Base-by-base conservation (phyloP, 2,888 invertebrate species). In the Gnatocerus cornutus region DNA sequence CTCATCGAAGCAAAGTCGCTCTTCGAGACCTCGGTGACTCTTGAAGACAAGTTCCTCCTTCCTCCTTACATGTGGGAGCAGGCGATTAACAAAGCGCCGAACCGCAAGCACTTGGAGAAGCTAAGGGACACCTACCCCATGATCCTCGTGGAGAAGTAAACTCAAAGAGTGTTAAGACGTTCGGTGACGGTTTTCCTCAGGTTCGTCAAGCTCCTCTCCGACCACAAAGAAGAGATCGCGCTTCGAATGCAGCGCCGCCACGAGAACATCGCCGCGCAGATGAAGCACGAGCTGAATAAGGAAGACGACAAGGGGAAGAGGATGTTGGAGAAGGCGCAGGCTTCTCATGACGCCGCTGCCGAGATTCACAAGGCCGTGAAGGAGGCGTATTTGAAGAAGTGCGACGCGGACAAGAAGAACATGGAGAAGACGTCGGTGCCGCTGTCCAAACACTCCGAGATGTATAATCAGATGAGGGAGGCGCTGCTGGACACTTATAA, bases 41-140 rank as follows among this genome's bases (percentile, higher is more conserved):
- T 81, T 16, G 78, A 79, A 27, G 83, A 84, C 48, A 79, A 77
- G 56, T 80, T 80, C 52, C 78, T 81, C 50, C 69, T 84, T 39
- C 84, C 84, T 1, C 76, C 80, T 0, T 79, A 79, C 3, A 84
- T 85, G 84, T 85, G 85, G 85, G 82, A 83, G 56, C 83, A 84
- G 68, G 84, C 80, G 2, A 84, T 84, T 45, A 82, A 82, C 55
- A 80, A 82, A 69, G 78, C 80, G 12, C 84, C 84, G 0, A 76
- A 71, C 3, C 82, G 78, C 64, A 79, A 80, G 43, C 75, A 81
- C 33, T 78, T 84, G 73, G 78, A 78, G 12, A 65, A 56, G 14
- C 68, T 85, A 41, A 75, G 79, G 30, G 74, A 74, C 5, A 74
- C 69, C 29, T 85, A 85, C 73, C 84, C 85, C 0, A 46, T 78